Percentiles rank a stretch among this genome's conserved stretches.
phyloP scores from a whole-genome alignment of 2,888 invertebrate genomes.

The Acrocyrtus sp. region DNA sequence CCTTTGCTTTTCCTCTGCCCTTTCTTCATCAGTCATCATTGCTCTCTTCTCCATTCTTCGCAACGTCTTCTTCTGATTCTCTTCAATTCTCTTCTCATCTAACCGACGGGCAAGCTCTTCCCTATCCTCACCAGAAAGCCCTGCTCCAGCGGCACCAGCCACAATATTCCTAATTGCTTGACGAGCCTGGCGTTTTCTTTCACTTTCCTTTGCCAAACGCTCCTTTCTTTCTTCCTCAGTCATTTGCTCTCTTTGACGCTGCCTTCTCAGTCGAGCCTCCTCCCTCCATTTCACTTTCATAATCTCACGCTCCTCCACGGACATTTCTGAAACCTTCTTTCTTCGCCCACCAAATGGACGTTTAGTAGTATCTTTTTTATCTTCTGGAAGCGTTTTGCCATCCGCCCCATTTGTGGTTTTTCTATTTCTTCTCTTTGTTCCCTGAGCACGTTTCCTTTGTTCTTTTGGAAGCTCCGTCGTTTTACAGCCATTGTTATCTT shows the following conservation, averaged over 20 bases:
- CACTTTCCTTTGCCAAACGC: not conserved
- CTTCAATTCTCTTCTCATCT: constrained; percentile 15
- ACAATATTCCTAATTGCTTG: not conserved
- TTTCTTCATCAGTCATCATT: constrained; percentile 29
- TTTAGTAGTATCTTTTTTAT: too few relatives aligned
- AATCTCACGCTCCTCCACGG: constrained; percentile 6
- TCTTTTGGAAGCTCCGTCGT: too few relatives aligned
- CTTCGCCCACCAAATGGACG: too few relatives aligned
- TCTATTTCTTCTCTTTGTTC: too few relatives aligned
- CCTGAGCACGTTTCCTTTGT: too few relatives aligned
- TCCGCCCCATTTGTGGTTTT: too few relatives aligned
- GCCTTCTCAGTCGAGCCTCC: constrained; percentile 13
- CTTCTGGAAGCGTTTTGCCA: too few relatives aligned
- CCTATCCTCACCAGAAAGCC: not conserved
- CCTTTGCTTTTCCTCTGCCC: not conserved
- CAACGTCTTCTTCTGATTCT: not conserved
- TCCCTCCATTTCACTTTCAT: constrained; percentile 26
- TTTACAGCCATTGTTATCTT: too few relatives aligned
- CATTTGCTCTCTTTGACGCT: constrained; percentile 4
- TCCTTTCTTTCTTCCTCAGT: constrained; percentile 11
- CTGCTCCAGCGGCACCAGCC: too few relatives aligned
- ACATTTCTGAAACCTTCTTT: too few relatives aligned
- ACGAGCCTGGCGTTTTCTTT: not conserved
- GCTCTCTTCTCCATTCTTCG: not conserved
- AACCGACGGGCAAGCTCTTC: constrained; percentile 9